phyloP scores from a whole-genome alignment of 2,113 vertebrate genomes.

The Cebidichthys violaceus region DNA sequence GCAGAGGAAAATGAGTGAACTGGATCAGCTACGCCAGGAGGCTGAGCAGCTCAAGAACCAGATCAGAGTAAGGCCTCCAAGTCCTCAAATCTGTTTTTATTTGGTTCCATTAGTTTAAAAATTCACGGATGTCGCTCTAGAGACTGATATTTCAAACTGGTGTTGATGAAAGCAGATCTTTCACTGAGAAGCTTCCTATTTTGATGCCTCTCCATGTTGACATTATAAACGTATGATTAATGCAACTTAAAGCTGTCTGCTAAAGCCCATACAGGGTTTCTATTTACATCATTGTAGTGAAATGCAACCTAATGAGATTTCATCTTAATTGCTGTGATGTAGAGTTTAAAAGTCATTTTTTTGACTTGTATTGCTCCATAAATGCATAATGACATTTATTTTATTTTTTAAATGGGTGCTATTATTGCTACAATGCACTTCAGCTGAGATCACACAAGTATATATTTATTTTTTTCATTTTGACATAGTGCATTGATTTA shows the following conservation, averaged over 20 bases:
- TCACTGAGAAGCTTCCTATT: neutral
- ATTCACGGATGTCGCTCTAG: neutral
- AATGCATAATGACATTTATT: neutral
- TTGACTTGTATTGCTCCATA: slow-evolving; percentile 4
- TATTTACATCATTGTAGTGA: neutral
- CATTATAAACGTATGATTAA: neutral
- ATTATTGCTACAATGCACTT: neutral
- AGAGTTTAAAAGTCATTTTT: neutral
- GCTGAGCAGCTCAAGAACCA: slow-evolving; percentile 99
- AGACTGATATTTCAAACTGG: neutral
- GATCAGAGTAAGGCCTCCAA: slow-evolving; percentile 90
- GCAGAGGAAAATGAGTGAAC: slow-evolving; percentile 97
- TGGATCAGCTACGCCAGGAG: slow-evolving; percentile 99
- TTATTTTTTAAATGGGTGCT: neutral
- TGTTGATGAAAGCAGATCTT: neutral
- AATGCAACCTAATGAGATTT: slow-evolving; percentile 1
- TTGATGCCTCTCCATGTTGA: neutral
- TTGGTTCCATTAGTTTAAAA: neutral
- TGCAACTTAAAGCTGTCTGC: neutral
- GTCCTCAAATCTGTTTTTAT: neutral
- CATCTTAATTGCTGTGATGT: neutral
- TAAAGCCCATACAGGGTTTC: neutral
- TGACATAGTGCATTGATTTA: neutral
- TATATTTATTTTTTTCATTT: neutral
- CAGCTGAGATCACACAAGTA: neutral